phyloP scores from a whole-genome alignment of 2,888 invertebrate species.

The Reticulitermes lucifugus region DNA sequence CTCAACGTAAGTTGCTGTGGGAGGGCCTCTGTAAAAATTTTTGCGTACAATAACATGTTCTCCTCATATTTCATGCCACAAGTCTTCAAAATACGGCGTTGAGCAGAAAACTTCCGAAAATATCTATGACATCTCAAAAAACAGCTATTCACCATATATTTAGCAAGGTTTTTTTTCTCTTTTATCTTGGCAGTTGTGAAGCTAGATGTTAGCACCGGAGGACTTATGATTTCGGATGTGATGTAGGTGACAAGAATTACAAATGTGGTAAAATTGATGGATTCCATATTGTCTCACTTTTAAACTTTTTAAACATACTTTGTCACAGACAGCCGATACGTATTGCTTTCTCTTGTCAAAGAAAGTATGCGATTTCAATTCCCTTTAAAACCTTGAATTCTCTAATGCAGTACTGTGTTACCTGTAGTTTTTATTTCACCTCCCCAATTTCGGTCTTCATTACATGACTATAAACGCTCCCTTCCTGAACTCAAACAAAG shows the following conservation, averaged over 20 bases:
- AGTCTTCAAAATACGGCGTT: constrained; percentile 3
- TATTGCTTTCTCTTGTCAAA: neutral
- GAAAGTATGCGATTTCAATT: too few species aligned
- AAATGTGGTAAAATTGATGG: neutral
- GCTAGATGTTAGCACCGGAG: neutral
- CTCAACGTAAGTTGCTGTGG: neutral
- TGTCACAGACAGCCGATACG: neutral
- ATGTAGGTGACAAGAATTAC: neutral
- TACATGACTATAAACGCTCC: neutral
- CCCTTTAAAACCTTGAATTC: too few species aligned
- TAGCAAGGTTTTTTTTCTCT: neutral
- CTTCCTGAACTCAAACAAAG: neutral
- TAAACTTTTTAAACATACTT: neutral
- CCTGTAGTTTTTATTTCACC: too few species aligned
- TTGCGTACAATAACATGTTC: neutral
- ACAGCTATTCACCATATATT: neutral
- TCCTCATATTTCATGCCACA: constrained; percentile 12
- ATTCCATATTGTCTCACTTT: neutral
- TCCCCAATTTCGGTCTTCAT: neutral
- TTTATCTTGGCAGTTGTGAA: neutral
- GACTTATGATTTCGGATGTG: neutral
- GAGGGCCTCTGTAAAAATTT: neutral
- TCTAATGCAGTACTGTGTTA: too few species aligned
- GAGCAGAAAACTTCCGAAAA: neutral
- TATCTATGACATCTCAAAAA: neutral